These are phyloP conservation scores for Pseudococcus viburni DNA, from an alignment of 2,888 invertebrate genomes.

Conservation along the genomic window DNA sequence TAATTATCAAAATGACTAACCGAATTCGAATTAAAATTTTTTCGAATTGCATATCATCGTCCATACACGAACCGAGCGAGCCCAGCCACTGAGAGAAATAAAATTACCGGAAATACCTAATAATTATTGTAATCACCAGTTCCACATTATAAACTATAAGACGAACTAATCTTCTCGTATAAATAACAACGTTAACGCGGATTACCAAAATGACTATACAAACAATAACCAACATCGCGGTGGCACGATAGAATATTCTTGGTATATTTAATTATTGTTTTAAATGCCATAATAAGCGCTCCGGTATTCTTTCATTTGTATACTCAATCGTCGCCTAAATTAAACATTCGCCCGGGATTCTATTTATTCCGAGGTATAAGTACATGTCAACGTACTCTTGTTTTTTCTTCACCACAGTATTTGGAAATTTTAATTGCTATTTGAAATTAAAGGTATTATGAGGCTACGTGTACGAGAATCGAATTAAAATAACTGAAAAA, in stretches of 20 bases:
- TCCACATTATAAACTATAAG: conserved; percentile 11
- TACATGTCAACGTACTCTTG: conserved; percentile 18
- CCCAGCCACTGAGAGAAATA: background rate
- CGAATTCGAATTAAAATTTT: conserved; percentile 29
- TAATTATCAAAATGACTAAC: conserved; percentile 24
- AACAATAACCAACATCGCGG: conserved; percentile 11
- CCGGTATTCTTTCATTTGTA: conserved; percentile 15
- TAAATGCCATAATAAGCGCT: conserved; percentile 23
- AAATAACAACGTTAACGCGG: background rate
- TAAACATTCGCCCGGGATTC: conserved; percentile 14
- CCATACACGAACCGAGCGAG: background rate
- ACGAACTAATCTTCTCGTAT: conserved; percentile 33
- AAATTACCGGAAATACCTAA: conserved; percentile 49
- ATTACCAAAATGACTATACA: conserved; percentile 20
- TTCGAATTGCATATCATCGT: background rate
- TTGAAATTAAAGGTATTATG: conserved; percentile 30
- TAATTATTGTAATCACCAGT: conserved; percentile 41
- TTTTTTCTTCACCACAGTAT: background rate
- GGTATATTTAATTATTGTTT: conserved; percentile 51
- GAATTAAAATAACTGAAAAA: background rate
- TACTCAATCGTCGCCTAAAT: conserved; percentile 42
- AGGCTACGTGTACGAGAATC: background rate
- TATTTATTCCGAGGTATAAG: background rate
- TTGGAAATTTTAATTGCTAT: conserved; percentile 29
- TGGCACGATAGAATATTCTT: background rate